Percentiles rank a stretch among this genome's conserved stretches.
These are phyloP conservation scores for Nemoura dubitans DNA, from an alignment of 2,888 invertebrate species.

Conservation along the genomic window DNA sequence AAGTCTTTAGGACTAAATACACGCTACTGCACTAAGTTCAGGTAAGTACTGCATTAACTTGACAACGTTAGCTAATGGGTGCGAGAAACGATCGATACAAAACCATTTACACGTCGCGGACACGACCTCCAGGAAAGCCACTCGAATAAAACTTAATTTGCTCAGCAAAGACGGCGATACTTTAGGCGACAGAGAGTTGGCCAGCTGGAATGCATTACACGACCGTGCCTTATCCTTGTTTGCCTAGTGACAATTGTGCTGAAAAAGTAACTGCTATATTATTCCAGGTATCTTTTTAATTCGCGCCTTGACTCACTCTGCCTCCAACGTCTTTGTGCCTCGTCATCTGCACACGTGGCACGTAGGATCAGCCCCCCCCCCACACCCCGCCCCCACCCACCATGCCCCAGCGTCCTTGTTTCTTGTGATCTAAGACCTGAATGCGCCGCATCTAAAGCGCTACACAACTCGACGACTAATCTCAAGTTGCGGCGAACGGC, in stretches of 20 bases:
- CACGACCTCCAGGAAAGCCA: background rate
- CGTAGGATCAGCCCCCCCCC: background rate
- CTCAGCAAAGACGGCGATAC: background rate
- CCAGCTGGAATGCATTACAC: background rate
- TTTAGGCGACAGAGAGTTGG: background rate
- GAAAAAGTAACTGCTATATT: conserved; percentile 26
- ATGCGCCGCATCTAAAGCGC: background rate
- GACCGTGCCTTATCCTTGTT: background rate
- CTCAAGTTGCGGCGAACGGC: conserved; percentile 18
- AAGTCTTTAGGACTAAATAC: too few relatives aligned
- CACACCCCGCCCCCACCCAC: too few relatives aligned
- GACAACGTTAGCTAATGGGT: background rate
- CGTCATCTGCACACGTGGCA: background rate
- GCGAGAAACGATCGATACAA: background rate
- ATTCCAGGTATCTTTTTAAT: conserved; percentile 43
- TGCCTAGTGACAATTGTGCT: background rate
- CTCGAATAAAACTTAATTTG: background rate
- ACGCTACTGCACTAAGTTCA: too few relatives aligned
- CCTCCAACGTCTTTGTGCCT: background rate
- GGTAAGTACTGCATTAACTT: background rate
- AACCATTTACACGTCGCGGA: background rate
- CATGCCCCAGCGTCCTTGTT: background rate
- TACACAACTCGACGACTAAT: conserved; percentile 12
- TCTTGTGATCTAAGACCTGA: conserved; percentile 32
- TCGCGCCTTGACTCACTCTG: conserved; percentile 21